Evolutionary conservation across 2,888 invertebrate species (phyloP).

Genomic region (Lottia gigantea): DNA sequence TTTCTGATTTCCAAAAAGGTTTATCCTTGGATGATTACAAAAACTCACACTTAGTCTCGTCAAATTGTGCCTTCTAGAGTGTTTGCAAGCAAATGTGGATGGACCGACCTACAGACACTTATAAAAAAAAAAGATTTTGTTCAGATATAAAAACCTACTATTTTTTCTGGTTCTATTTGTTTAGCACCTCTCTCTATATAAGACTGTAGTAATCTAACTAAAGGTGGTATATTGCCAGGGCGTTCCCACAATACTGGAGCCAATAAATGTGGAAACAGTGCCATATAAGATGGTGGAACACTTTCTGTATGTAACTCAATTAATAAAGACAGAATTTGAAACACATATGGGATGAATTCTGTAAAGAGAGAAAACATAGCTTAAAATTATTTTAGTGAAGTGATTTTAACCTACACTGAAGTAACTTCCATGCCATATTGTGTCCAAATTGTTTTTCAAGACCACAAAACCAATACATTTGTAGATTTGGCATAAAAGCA

Average conservation of each 20-base stretch:
- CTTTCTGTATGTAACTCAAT: constrained; percentile 74
- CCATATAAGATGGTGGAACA: constrained; percentile 85
- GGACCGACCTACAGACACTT: no score
- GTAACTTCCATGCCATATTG: no score
- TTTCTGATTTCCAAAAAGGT: no score
- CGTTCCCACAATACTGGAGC: constrained; percentile 93
- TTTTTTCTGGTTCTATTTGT: constrained; percentile 72
- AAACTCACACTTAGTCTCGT: no score
- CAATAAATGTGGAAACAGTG: constrained; percentile 88
- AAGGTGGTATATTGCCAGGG: constrained; percentile 90
- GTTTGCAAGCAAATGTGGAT: no score
- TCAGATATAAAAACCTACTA: constrained; percentile 42
- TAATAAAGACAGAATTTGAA: constrained; percentile 93
- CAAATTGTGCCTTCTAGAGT: no score
- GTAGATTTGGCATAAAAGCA: no score
- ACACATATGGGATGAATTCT: constrained; percentile 98
- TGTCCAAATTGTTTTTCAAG: no score
- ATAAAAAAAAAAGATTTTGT: neutral
- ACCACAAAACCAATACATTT: no score
- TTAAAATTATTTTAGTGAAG: no score
- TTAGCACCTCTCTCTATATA: constrained; percentile 81
- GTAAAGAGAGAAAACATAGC: constrained; percentile 49
- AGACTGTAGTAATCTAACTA: constrained; percentile 90
- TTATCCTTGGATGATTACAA: no score
- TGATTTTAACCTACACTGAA: no score